Conservation (phyloP, 2,113 vertebrate genomes). For the Otus sunia region DNA sequence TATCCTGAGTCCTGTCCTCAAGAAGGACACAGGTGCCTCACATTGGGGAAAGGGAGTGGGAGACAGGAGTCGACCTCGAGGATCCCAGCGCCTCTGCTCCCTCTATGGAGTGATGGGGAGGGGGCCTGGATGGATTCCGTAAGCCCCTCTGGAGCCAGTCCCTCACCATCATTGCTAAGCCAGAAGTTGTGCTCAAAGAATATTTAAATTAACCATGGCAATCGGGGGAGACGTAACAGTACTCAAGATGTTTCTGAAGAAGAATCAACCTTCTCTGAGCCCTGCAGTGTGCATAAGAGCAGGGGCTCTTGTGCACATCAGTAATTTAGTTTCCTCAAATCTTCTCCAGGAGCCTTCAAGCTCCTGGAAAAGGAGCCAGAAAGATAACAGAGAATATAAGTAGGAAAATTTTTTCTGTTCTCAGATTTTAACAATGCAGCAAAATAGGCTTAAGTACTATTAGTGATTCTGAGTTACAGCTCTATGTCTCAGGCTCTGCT, state of each 20-base stretch:
- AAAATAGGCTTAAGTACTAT: not conserved
- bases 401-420: not conserved
- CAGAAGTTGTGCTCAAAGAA: not conserved
- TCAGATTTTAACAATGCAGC: not conserved
- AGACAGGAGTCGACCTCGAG: not conserved
- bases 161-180: not conserved
- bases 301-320: not conserved
- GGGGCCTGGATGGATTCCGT: not conserved
- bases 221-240: not conserved
- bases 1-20: not conserved
- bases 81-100: not conserved
- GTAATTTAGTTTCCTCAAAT: not conserved
- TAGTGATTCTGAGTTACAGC: not conserved
- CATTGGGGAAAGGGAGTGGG: not conserved
- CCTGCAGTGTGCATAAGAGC: not conserved
- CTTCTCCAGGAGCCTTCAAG: not conserved
- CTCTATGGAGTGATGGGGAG: not conserved
- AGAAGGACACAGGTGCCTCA: not conserved
- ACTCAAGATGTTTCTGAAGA: not conserved
- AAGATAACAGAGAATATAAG: not conserved
- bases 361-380: not conserved
- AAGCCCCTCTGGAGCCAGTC: not conserved
- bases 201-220: not conserved
- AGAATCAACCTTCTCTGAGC: not conserved
- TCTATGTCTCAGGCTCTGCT: not conserved